Percentiles rank a stretch among this genome's conserved stretches.
Conservation (phyloP, 2,888 invertebrate species). For the Sphaerophoria rueppellii region DNA sequence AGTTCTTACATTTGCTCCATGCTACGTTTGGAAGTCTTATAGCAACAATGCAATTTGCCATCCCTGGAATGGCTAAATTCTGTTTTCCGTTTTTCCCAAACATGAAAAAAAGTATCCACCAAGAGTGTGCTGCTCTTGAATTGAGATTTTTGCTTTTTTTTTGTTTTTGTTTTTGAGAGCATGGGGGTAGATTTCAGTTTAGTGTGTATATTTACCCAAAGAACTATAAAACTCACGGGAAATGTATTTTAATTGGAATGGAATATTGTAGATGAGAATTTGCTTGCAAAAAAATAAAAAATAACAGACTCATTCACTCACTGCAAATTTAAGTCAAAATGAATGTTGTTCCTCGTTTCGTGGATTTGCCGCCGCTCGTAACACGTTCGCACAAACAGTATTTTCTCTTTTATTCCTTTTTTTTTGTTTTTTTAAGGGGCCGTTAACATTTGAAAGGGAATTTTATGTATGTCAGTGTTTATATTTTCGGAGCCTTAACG, state of each 20-base stretch:
- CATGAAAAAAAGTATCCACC: slow-evolving; percentile 13
- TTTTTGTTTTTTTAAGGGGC: slow-evolving; percentile 1
- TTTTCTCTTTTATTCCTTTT: neutral
- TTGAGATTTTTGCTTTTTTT: slow-evolving; percentile 54
- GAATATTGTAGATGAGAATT: slow-evolving; percentile 64
- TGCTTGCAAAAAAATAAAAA: slow-evolving; percentile 32
- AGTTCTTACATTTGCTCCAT: no score
- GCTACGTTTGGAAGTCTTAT: no score
- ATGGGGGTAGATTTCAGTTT: slow-evolving; percentile 60
- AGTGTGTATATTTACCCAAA: slow-evolving; percentile 30
- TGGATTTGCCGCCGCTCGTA: neutral
- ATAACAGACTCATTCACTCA: slow-evolving; percentile 2
- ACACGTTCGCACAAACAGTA: neutral
- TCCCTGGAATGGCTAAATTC: neutral
- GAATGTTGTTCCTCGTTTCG: slow-evolving; percentile 8
- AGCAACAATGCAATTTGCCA: neutral
- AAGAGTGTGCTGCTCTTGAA: slow-evolving; percentile 59
- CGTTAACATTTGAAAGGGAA: slow-evolving; percentile 58
- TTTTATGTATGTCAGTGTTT: slow-evolving; percentile 52
- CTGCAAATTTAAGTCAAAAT: slow-evolving; percentile 20
- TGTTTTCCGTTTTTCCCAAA: slow-evolving; percentile 8
- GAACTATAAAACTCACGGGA: slow-evolving; percentile 47
- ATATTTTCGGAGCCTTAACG: slow-evolving; percentile 44
- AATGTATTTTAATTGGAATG: slow-evolving; percentile 71
- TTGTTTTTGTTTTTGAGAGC: slow-evolving; percentile 44